Evolutionary conservation across 2,113 vertebrate species (phyloP).

Genomic region (Eclectus roratus): DNA sequence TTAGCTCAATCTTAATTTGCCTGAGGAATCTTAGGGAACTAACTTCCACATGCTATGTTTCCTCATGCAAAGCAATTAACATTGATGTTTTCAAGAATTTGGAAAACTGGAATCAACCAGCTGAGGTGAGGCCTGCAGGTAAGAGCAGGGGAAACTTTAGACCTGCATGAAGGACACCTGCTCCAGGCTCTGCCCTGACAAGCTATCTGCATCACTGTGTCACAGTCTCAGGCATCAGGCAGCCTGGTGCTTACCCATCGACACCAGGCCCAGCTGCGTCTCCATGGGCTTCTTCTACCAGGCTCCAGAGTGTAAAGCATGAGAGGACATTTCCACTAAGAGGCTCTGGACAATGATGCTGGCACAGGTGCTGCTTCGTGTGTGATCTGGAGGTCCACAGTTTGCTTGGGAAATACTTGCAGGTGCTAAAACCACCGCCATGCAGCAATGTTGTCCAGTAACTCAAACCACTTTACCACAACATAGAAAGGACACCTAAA

Average conservation of each 20-base stretch:
- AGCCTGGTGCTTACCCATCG: not conserved
- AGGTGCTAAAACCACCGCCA: not conserved
- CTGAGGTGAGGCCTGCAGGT: not conserved
- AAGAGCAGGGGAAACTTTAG: not conserved
- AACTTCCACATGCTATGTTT: not conserved
- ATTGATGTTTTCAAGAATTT: not conserved
- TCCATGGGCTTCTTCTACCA: fast-evolving
- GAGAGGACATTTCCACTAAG: not conserved
- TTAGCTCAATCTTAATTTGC: not conserved
- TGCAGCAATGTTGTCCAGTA: not conserved
- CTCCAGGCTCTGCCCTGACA: not conserved
- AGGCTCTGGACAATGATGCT: not conserved
- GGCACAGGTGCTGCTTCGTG: not conserved
- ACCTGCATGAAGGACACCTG: not conserved
- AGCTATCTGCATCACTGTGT: not conserved
- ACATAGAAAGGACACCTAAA: not conserved
- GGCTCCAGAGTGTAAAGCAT: not conserved
- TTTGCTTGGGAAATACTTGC: not conserved
- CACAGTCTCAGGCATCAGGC: not conserved
- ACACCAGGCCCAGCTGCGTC: too few relatives aligned
- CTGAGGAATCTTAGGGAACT: not conserved
- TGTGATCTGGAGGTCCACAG: not conserved
- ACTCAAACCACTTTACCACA: not conserved
- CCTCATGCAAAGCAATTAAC: not conserved
- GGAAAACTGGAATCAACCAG: not conserved